Conservation (phyloP, 2,888 invertebrate genomes). For the Xanthorhoe spadicearia region DNA sequence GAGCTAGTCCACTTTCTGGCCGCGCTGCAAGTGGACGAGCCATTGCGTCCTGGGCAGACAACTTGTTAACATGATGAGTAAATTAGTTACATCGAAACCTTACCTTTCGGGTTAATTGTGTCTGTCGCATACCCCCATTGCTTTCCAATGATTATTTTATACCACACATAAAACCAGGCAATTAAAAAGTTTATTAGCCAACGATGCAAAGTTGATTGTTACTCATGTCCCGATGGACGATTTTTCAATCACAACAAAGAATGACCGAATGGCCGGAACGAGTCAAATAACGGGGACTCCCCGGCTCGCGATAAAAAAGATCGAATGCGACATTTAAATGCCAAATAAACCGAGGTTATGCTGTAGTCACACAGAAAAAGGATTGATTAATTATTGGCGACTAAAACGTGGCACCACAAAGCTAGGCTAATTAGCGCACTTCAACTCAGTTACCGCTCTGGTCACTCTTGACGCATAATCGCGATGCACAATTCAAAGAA, state of each 20-base stretch:
- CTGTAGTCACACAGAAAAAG: slow-evolving; percentile 11
- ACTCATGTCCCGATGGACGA: slow-evolving; percentile 27
- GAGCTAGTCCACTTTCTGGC: no score
- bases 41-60: no score
- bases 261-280: slow-evolving; percentile 21
- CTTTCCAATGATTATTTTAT: neutral
- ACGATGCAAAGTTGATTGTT: neutral
- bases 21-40: no score
- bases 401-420: no score
- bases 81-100: no score
- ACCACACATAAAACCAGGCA: neutral
- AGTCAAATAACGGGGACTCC: slow-evolving; percentile 29
- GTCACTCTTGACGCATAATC: no score
- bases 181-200: neutral
- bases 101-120: no score
- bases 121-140: neutral
- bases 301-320: slow-evolving; percentile 24
- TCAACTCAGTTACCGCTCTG: no score
- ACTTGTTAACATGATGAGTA: no score
- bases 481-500: no score
- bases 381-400: no score
- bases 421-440: no score
- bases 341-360: slow-evolving; percentile 31
- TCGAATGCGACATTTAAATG: slow-evolving; percentile 35
- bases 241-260: slow-evolving; percentile 39